These are phyloP conservation scores for Chiroxiphia lanceolata DNA, from an alignment of 2,797 vertebrate genomes.

Conservation along the genomic window DNA sequence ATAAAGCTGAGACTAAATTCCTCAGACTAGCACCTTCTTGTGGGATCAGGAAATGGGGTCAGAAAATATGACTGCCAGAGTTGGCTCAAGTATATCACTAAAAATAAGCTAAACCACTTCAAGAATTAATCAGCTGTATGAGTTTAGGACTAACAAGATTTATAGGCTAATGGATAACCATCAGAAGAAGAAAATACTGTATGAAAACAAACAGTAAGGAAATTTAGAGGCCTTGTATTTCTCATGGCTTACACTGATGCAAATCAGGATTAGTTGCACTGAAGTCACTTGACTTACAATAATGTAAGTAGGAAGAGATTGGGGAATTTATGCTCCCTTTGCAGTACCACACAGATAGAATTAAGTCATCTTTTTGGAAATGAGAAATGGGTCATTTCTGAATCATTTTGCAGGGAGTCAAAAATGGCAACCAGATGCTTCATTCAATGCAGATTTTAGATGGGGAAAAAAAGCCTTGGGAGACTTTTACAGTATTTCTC, in stretches of 20 bases:
- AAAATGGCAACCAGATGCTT: conserved; percentile 14
- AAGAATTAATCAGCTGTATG: conserved; percentile 69
- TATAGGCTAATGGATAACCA: conserved; percentile 65
- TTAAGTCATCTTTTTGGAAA: conserved; percentile 52
- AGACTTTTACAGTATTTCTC: neutral
- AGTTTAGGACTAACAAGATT: conserved; percentile 58
- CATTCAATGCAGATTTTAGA: neutral
- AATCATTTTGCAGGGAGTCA: conserved; percentile 18
- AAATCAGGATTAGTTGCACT: conserved; percentile 57
- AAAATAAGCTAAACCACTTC: conserved; percentile 66
- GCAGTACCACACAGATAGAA: conserved; percentile 31
- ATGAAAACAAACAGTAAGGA: conserved; percentile 1
- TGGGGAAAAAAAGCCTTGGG: neutral
- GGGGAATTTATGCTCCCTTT: conserved; percentile 45
- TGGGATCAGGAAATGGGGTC: conserved; percentile 27
- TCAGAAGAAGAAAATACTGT: conserved; percentile 45
- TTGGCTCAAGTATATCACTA: conserved; percentile 8
- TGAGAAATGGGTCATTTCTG: conserved; percentile 24
- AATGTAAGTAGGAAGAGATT: conserved; percentile 30
- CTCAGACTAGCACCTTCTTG: neutral
- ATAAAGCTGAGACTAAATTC: neutral
- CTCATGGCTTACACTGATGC: conserved; percentile 19
- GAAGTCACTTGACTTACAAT: conserved; percentile 38
- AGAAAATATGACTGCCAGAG: conserved; percentile 29
- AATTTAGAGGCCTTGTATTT: conserved; percentile 48